These are phyloP conservation scores for Willowsia nigromaculata DNA, from an alignment of 2,888 invertebrate genomes.

Conservation along the genomic window DNA sequence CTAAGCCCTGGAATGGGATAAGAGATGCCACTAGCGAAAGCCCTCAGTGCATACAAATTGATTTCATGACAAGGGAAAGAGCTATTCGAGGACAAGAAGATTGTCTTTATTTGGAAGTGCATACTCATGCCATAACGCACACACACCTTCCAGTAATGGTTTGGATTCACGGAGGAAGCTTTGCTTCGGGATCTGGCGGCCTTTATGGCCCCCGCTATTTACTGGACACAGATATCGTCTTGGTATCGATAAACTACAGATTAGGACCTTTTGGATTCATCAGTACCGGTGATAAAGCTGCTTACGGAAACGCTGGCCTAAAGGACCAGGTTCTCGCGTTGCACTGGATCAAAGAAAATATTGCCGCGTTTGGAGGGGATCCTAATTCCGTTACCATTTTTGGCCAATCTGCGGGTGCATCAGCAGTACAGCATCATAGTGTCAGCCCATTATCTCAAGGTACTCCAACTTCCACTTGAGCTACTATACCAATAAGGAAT, in stretches of 20 bases:
- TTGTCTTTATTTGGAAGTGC: neutral
- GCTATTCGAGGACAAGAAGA: neutral
- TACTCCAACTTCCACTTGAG: no score
- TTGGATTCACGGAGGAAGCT: no score
- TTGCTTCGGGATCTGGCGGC: no score
- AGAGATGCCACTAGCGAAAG: no score
- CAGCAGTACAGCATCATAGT: conserved; percentile 15
- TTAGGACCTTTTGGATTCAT: conserved; percentile 60
- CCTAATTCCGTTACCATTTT: conserved; percentile 13
- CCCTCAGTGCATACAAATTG: no score
- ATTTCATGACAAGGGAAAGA: neutral
- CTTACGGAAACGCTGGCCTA: conserved; percentile 54
- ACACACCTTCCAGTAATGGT: no score
- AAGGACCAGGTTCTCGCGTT: conserved; percentile 62
- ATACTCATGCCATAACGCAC: neutral
- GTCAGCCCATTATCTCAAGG: neutral
- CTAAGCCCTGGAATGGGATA: no score
- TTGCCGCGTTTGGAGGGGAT: conserved; percentile 32
- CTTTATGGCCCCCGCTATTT: no score
- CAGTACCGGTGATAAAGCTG: conserved; percentile 52
- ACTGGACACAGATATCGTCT: no score
- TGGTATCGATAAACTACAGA: no score
- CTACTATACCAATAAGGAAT: no score
- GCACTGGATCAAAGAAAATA: conserved; percentile 63
- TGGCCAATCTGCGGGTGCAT: neutral